phyloP scores from a whole-genome alignment of 2,113 vertebrate genomes.

The Thunnus thynnus region DNA sequence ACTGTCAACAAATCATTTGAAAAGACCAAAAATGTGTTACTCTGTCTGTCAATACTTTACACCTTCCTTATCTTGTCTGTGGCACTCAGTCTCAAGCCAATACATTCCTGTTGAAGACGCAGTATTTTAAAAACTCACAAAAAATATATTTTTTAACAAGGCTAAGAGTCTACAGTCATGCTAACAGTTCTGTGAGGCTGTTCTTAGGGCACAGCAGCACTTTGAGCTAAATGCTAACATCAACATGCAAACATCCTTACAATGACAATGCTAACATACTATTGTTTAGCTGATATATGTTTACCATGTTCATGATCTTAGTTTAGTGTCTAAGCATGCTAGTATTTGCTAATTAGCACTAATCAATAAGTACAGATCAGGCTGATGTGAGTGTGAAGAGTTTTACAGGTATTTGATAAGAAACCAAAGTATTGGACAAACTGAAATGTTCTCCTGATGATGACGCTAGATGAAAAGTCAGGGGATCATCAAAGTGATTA shows the following conservation, averaged over 20 bases:
- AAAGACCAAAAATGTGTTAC: constrained; percentile 32
- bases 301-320: neutral
- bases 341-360: no score
- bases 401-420: neutral
- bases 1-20: constrained; percentile 17
- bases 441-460: no score
- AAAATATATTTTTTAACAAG: no score
- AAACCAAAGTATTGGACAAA: neutral
- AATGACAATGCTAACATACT: neutral
- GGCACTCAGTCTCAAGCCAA: neutral
- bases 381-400: neutral
- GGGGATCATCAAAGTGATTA: no score
- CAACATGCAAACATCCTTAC: neutral
- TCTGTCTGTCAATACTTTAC: neutral
- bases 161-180: no score
- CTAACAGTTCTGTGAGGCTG: neutral
- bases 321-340: no score
- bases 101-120: neutral
- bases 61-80: neutral
- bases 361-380: neutral
- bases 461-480: no score
- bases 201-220: neutral
- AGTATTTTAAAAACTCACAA: neutral
- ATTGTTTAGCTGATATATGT: neutral
- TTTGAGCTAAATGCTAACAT: neutral